These are phyloP conservation scores for Prionace glauca DNA, from an alignment of 2,797 vertebrate species.

Conservation along the genomic window DNA sequence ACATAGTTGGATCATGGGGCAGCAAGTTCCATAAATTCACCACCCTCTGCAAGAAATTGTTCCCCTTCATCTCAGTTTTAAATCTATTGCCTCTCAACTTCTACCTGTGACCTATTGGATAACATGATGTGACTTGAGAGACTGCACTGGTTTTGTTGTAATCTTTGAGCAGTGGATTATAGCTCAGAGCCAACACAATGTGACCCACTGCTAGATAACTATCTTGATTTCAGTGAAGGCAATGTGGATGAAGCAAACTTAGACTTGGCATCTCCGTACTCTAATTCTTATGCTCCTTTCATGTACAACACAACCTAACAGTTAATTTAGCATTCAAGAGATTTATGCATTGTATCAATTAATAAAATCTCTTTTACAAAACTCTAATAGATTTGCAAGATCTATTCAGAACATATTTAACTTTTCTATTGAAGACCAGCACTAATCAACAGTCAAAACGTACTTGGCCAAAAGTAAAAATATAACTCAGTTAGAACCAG, in stretches of 20 bases:
- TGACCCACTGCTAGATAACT: neutral
- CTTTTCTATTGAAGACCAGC: neutral
- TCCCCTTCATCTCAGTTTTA: no score
- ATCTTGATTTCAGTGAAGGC: neutral
- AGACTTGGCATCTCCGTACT: neutral
- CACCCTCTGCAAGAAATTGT: no score
- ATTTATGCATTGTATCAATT: neutral
- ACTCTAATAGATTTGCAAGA: neutral
- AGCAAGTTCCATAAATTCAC: no score
- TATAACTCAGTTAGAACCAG: neutral
- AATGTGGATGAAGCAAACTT: neutral
- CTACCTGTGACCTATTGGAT: no score
- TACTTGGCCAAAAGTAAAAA: neutral
- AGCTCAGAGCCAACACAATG: neutral
- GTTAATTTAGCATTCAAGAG: neutral
- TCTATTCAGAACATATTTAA: conserved; percentile 11
- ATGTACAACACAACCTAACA: neutral
- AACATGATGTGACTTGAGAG: neutral
- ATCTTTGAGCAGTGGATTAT: neutral
- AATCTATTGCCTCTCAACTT: no score
- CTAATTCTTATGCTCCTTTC: neutral
- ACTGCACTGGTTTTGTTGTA: neutral
- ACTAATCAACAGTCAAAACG: neutral
- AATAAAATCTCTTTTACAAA: conserved; percentile 1
- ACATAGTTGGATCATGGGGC: no score